A percentile compares a stretch with the other conserved stretches of the same genome.
Conservation (phyloP, 2,797 vertebrate species). For the Gobionotothen gibberifrons region DNA sequence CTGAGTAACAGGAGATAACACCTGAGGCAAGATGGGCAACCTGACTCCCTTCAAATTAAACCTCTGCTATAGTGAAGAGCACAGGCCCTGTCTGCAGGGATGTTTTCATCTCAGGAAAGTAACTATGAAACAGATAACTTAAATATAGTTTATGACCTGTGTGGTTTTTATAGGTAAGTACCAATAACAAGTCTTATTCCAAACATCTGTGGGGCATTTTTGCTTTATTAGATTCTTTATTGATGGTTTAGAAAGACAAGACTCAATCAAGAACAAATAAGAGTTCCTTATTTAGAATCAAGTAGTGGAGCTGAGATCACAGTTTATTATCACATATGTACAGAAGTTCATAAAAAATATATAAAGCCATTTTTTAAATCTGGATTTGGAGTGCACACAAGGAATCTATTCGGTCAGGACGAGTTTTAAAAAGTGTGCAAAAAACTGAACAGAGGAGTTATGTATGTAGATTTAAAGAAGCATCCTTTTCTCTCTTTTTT, state of each 20-base stretch:
- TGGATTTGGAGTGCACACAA: no score
- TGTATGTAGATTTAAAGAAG: no score
- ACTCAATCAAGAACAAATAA: background rate
- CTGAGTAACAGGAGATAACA: background rate
- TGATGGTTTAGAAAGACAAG: background rate
- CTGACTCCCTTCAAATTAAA: background rate
- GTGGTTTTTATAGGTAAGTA: background rate
- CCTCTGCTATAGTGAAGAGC: background rate
- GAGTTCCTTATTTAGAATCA: background rate
- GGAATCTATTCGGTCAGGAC: no score
- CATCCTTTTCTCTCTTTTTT: no score
- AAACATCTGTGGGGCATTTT: constrained; percentile 21
- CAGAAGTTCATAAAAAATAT: no score
- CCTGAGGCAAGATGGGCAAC: constrained; percentile 24
- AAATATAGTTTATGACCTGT: background rate
- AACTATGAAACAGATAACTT: background rate
- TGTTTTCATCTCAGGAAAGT: background rate
- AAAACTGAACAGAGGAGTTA: no score
- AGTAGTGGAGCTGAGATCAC: background rate
- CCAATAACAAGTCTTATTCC: background rate
- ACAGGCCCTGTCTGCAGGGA: background rate
- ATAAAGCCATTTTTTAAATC: no score
- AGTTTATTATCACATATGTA: no score
- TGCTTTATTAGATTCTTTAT: background rate
- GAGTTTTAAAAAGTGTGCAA: no score